Conservation (phyloP, 2,888 invertebrate species). For the Cheilosia vernalis region DNA sequence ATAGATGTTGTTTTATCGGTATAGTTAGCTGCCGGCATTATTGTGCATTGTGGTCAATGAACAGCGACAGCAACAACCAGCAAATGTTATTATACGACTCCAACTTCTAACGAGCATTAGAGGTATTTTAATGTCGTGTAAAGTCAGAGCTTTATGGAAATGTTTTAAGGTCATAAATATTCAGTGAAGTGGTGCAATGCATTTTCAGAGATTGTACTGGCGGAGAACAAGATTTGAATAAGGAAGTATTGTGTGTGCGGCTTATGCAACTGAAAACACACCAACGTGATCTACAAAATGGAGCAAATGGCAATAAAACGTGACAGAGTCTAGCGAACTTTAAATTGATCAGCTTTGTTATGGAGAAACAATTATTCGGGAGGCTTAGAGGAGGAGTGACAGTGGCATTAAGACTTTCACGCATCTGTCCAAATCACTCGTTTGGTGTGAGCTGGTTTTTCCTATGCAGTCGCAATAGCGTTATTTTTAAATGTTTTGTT, state of each 20-base stretch:
- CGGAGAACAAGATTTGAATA: conserved; percentile 4
- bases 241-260: conserved; percentile 14
- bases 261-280: neutral
- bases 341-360: neutral
- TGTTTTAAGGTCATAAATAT: conserved; percentile 45
- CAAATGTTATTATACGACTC: conserved; percentile 18
- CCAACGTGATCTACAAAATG: conserved; percentile 29
- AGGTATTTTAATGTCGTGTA: neutral
- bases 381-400: neutral
- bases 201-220: conserved; percentile 8
- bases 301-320: conserved; percentile 10
- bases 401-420: too few relatives aligned
- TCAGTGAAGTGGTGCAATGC: conserved; percentile 20
- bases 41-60: conserved; percentile 18
- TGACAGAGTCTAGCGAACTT: neutral
- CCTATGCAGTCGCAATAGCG: too few relatives aligned
- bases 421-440: too few relatives aligned
- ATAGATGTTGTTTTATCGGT: conserved; percentile 1
- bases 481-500: too few relatives aligned
- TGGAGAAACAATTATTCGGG: neutral
- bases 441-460: too few relatives aligned
- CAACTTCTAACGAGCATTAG: conserved; percentile 4
- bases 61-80: neutral
- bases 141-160: conserved; percentile 13
- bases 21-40: conserved; percentile 8